phyloP scores from a whole-genome alignment of 2,888 invertebrate species.

The Acleris sparsana region DNA sequence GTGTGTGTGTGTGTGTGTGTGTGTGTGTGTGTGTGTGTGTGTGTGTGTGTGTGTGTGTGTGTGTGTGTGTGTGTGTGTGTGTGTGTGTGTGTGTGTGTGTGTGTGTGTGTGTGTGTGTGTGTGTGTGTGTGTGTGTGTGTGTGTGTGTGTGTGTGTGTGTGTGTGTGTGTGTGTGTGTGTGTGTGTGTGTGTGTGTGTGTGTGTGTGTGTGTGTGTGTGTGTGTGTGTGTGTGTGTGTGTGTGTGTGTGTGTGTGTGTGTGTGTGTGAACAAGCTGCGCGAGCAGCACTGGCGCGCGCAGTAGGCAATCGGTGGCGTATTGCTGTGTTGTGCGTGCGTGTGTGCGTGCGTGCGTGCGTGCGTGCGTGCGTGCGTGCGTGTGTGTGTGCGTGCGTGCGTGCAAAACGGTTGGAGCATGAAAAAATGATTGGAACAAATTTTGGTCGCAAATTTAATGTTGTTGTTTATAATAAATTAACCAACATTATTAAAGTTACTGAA shows the following conservation, averaged over 20 bases:
- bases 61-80: neutral
- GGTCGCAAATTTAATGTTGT: too few species aligned
- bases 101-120: neutral
- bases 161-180: neutral
- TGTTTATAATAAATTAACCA: too few species aligned
- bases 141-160: neutral
- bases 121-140: neutral
- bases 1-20: neutral
- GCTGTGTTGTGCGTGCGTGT: too few species aligned
- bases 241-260: neutral
- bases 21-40: neutral
- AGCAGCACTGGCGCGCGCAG: neutral
- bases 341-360: too few species aligned
- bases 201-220: neutral
- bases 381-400: too few species aligned
- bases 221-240: neutral
- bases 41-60: neutral
- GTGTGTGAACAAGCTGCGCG: too few species aligned
- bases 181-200: neutral
- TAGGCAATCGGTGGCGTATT: too few species aligned
- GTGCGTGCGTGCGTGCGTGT: too few species aligned
- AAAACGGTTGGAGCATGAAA: too few species aligned
- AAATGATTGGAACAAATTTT: too few species aligned
- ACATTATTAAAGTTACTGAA: too few species aligned
- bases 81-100: neutral